A percentile compares a stretch with the other conserved stretches of the same genome.
These are phyloP conservation scores for Clusia tigrina DNA, from an alignment of 2,888 invertebrate genomes.

Conservation along the genomic window DNA sequence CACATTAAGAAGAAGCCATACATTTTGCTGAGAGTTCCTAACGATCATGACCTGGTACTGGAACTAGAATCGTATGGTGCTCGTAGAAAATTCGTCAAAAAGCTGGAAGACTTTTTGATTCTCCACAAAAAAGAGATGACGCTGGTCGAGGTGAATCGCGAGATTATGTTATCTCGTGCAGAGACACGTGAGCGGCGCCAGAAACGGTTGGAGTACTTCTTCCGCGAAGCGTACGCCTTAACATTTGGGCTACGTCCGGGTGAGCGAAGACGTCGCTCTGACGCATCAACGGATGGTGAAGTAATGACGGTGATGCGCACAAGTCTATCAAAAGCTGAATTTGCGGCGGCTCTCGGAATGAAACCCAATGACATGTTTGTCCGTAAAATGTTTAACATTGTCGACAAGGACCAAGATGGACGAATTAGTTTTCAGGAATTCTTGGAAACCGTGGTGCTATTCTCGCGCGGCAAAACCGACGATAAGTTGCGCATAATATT, in stretches of 20 bases:
- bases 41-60: constrained; percentile 91
- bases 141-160: constrained; percentile 75
- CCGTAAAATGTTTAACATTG: constrained; percentile 96
- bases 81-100: constrained; percentile 85
- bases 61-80: constrained; percentile 85
- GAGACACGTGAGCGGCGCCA: constrained; percentile 95
- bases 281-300: constrained; percentile 79
- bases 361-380: constrained; percentile 93
- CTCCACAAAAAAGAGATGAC: constrained; percentile 85
- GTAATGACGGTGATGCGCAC: constrained; percentile 93
- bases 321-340: constrained; percentile 88
- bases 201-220: constrained; percentile 92
- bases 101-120: constrained; percentile 83
- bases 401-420: constrained; percentile 93
- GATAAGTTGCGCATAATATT: constrained; percentile 94
- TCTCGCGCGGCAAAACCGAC: constrained; percentile 91
- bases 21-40: constrained; percentile 80
- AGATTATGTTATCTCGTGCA: constrained; percentile 87
- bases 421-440: constrained; percentile 96
- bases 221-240: constrained; percentile 92
- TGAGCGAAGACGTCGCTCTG: constrained; percentile 78
- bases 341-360: constrained; percentile 96
- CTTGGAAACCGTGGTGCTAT: constrained; percentile 89
- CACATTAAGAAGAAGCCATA: constrained; percentile 80
- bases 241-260: constrained; percentile 89